phyloP scores from a whole-genome alignment of 2,888 invertebrate species.

The Zhengitettix transpicula region DNA sequence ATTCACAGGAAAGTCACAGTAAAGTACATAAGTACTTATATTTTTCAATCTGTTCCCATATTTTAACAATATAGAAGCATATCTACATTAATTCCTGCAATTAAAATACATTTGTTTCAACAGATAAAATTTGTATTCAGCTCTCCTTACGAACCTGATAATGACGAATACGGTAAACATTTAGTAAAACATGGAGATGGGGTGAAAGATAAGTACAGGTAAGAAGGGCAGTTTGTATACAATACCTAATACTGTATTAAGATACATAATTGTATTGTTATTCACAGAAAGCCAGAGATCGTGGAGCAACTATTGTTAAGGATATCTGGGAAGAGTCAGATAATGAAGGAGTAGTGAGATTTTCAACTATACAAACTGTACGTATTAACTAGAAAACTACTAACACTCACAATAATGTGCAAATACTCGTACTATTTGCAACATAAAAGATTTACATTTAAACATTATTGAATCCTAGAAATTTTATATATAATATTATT shows the following conservation, averaged over 20 bases:
- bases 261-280: neutral
- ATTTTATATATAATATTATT: no score
- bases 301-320: constrained; percentile 70
- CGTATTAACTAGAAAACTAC: constrained; percentile 21
- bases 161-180: constrained; percentile 59
- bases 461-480: no score
- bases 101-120: constrained; percentile 13
- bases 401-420: no score
- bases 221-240: constrained; percentile 6
- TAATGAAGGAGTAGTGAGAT: constrained; percentile 62
- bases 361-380: constrained; percentile 83
- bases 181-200: constrained; percentile 87
- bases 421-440: no score
- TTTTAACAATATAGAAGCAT: no score
- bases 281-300: constrained; percentile 43
- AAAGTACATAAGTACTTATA: no score
- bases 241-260: neutral
- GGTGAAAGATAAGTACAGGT: constrained; percentile 74
- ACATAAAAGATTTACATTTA: no score
- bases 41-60: no score
- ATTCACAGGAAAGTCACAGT: no score
- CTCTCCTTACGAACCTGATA: constrained; percentile 71
- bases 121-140: constrained; percentile 86
- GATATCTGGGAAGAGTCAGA: constrained; percentile 86
- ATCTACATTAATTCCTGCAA: no score